phyloP scores from a whole-genome alignment of 2,797 vertebrate genomes.

The Champsocephalus gunnari region DNA sequence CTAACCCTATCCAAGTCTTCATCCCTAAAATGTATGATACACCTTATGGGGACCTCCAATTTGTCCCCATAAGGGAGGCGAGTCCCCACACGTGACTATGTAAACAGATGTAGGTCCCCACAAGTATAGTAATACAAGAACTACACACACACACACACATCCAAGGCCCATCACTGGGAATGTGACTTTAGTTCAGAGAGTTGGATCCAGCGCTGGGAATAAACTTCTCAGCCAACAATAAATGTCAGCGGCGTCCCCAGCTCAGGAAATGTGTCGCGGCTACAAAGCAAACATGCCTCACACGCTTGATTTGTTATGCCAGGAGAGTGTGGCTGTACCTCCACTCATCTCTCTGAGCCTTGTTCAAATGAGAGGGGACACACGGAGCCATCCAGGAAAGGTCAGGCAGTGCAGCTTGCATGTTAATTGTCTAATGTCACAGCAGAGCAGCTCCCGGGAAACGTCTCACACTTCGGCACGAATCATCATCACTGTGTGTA shows the following conservation, averaged over 20 bases:
- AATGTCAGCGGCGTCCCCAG: constrained; percentile 63
- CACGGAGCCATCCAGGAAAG: constrained; percentile 69
- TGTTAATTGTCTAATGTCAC: constrained; percentile 78
- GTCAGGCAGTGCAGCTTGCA: constrained; percentile 72
- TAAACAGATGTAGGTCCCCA: no score
- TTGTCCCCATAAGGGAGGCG: no score
- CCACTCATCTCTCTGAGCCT: constrained; percentile 58
- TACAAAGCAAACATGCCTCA: constrained; percentile 54
- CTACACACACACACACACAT: background rate
- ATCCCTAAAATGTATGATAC: no score
- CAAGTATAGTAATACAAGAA: no score
- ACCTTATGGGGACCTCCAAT: no score
- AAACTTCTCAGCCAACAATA: constrained; percentile 60
- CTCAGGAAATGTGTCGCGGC: constrained; percentile 51
- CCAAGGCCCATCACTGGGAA: constrained; percentile 39
- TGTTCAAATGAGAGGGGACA: constrained; percentile 67
- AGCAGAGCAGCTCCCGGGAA: constrained; percentile 36
- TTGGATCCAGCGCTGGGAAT: constrained; percentile 42
- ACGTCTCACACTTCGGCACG: constrained; percentile 55
- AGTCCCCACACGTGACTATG: no score
- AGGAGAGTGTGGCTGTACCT: constrained; percentile 55
- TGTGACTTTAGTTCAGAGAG: constrained; percentile 27
- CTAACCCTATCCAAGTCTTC: no score
- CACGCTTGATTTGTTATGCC: constrained; percentile 65
- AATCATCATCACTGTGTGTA: constrained; percentile 63